A percentile compares a stretch with the other conserved stretches of the same genome.
Evolutionary conservation across 1,140 invertebrate species (phyloP).

Genomic region (Choristoneura fumiferana): DNA sequence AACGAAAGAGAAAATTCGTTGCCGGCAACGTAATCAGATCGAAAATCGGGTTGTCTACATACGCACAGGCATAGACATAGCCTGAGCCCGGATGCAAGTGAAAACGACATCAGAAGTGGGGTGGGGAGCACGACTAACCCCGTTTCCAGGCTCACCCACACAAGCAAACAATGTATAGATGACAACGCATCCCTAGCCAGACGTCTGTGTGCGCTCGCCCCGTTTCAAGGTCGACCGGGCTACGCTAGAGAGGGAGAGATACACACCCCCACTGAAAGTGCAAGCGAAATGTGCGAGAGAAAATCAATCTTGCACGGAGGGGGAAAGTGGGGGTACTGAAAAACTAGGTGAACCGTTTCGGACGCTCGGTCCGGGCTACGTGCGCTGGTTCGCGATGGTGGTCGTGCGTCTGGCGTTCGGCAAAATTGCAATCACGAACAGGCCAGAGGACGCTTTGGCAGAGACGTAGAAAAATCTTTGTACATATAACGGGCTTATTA

Average conservation of each 20-base stretch:
- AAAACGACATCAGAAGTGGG: slow-evolving; percentile 49
- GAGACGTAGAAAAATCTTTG: background rate
- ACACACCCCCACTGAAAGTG: slow-evolving; percentile 60
- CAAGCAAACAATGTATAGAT: slow-evolving; percentile 38
- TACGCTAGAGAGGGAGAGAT: slow-evolving; percentile 44
- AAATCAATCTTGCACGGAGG: slow-evolving; percentile 73
- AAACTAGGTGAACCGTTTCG: slow-evolving; percentile 71
- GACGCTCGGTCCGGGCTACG: slow-evolving; percentile 32
- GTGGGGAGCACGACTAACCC: slow-evolving; percentile 63
- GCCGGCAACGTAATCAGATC: slow-evolving; percentile 42
- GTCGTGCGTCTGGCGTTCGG: slow-evolving; percentile 1
- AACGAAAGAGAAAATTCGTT: slow-evolving; percentile 32
- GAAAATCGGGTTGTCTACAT: slow-evolving; percentile 39
- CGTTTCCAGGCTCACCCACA: slow-evolving; percentile 53
- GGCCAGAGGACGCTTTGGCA: background rate
- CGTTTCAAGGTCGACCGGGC: slow-evolving; percentile 60
- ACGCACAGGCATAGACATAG: slow-evolving; percentile 27
- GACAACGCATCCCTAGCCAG: slow-evolving; percentile 41
- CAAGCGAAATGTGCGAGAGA: slow-evolving; percentile 70
- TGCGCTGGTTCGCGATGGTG: slow-evolving; percentile 17
- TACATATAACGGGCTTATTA: background rate
- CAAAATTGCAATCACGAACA: slow-evolving; percentile 9
- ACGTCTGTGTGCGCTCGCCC: slow-evolving; percentile 49
- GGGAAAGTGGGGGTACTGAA: slow-evolving; percentile 41
- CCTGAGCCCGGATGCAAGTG: slow-evolving; percentile 63